Evolutionary conservation across 2,113 vertebrate species (phyloP).

Genomic region (Tympanuchus pallidicinctus): DNA sequence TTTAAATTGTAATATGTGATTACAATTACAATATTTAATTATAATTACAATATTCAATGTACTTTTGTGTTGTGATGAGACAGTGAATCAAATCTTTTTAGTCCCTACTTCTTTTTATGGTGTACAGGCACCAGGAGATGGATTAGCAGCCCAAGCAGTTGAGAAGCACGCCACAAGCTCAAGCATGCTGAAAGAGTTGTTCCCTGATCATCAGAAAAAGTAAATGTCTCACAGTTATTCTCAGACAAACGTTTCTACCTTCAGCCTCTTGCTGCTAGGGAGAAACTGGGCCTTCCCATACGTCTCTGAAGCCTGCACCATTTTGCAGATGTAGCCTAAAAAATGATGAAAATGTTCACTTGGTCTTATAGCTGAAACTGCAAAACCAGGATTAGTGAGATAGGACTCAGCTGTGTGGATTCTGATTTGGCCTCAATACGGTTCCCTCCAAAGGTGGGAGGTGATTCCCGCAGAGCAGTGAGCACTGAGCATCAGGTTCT

Average conservation of each 20-base stretch:
- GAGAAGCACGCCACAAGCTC: background rate
- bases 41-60: slow-evolving; percentile 26
- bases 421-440: background rate
- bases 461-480: background rate
- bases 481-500: background rate
- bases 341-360: background rate
- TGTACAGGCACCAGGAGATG: background rate
- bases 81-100: slow-evolving; percentile 21
- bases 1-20: background rate
- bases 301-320: background rate
- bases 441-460: background rate
- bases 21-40: slow-evolving; percentile 41
- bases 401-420: rapidly evolving
- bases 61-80: slow-evolving; percentile 34
- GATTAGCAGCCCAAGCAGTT: slow-evolving; percentile 5
- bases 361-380: background rate
- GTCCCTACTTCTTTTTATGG: slow-evolving; percentile 19
- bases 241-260: background rate
- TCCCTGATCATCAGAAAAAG: background rate
- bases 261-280: background rate
- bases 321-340: background rate
- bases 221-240: background rate
- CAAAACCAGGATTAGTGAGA: background rate
- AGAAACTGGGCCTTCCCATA: background rate
- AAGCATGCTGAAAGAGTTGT: background rate